phyloP scores from a whole-genome alignment of 2,797 vertebrate species.

The Parauchenoglanis ngamensis region DNA sequence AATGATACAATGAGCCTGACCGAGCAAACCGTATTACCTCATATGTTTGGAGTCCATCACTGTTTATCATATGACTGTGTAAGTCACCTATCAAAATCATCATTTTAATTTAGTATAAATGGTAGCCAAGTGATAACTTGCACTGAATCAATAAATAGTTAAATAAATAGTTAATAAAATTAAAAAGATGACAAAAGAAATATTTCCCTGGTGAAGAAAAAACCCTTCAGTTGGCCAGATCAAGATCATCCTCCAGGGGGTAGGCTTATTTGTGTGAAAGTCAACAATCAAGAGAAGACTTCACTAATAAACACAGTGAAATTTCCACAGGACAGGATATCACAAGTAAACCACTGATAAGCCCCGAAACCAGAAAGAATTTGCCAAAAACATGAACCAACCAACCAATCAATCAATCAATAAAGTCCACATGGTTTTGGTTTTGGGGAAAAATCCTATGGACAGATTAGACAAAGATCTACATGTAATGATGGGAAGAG shows the following conservation, averaged over 20 bases:
- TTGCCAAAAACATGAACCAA: not conserved
- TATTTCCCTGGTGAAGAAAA: not conserved
- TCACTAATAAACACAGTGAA: not conserved
- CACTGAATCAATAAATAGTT: not conserved
- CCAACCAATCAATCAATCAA: no score
- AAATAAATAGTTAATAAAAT: not conserved
- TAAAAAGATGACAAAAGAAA: not conserved
- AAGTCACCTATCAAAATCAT: not conserved
- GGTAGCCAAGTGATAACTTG: not conserved
- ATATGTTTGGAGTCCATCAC: not conserved
- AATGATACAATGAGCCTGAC: conserved; percentile 42
- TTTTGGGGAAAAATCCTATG: not conserved
- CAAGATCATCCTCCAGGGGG: not conserved
- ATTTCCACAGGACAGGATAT: not conserved
- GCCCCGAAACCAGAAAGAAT: not conserved
- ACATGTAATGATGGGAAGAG: not conserved
- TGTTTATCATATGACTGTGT: not conserved
- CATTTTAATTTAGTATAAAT: not conserved
- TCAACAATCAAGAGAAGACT: not conserved
- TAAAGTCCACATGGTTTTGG: not conserved
- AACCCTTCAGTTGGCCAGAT: not conserved
- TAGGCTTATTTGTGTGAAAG: not conserved
- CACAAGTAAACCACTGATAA: not conserved
- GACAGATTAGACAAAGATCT: not conserved
- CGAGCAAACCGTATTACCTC: conserved; percentile 9